Conservation (phyloP, 2,113 vertebrate genomes). For the Oostethus manadensis region DNA sequence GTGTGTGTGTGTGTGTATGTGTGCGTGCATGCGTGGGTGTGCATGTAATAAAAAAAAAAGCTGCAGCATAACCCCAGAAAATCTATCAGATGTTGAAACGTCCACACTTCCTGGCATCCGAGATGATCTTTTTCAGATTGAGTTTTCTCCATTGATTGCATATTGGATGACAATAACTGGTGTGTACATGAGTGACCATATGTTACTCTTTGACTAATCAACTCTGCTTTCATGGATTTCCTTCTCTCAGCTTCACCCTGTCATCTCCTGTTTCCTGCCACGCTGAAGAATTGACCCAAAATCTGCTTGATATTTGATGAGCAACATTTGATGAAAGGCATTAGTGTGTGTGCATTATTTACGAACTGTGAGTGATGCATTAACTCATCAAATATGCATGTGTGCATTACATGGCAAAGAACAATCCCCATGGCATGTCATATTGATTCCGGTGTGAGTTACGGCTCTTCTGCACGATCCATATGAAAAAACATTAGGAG, state of each 20-base stretch:
- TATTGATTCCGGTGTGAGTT: conserved; percentile 68
- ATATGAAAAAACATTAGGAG: conserved; percentile 52
- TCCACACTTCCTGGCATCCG: conserved; percentile 45
- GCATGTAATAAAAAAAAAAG: conserved; percentile 34
- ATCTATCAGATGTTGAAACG: conserved; percentile 38
- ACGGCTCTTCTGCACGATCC: conserved; percentile 42
- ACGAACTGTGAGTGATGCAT: conserved; percentile 63
- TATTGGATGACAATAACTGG: conserved; percentile 56
- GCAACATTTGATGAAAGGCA: conserved; percentile 64
- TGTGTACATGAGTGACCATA: conserved; percentile 52
- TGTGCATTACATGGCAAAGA: conserved; percentile 66
- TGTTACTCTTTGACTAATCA: conserved; percentile 54
- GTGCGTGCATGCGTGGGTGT: conserved; percentile 11
- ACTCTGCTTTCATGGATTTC: conserved; percentile 40
- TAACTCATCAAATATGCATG: conserved; percentile 69
- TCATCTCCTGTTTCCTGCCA: conserved; percentile 45
- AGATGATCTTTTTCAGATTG: conserved; percentile 45
- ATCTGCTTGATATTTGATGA: conserved; percentile 69
- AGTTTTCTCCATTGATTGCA: conserved; percentile 44
- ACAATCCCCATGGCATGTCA: conserved; percentile 64
- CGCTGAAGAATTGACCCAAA: conserved; percentile 50
- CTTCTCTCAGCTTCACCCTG: conserved; percentile 22
- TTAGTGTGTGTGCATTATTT: conserved; percentile 66
- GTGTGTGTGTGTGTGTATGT: conserved; percentile 17
- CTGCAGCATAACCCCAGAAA: conserved; percentile 36